Evolutionary conservation across 1,140 invertebrate species (phyloP).

Genomic region (Adoxophyes honmai): DNA sequence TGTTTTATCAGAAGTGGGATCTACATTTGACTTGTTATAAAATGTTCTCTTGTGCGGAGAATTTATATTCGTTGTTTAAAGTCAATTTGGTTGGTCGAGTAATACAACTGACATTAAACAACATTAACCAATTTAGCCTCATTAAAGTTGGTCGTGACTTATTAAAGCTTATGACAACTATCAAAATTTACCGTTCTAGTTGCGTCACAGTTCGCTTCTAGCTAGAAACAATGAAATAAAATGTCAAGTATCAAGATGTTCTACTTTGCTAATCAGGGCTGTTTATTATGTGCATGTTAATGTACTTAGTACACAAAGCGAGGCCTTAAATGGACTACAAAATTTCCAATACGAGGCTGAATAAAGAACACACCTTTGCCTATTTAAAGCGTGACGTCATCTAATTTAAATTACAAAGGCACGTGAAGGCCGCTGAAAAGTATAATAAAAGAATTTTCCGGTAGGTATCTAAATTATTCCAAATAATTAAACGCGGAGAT

Average conservation of each 20-base stretch:
- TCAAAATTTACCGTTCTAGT: neutral
- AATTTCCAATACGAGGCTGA: too few species aligned
- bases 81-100: neutral
- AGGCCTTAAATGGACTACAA: too few species aligned
- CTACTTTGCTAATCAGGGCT: too few species aligned
- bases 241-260: too few species aligned
- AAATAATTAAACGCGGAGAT: neutral
- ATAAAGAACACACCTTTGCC: conserved; percentile 10
- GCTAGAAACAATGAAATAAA: too few species aligned
- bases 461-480: neutral
- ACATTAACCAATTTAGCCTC: neutral
- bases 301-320: too few species aligned
- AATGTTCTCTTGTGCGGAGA: too few species aligned
- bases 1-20: too few species aligned
- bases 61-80: too few species aligned
- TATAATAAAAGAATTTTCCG: conserved; percentile 7
- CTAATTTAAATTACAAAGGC: neutral
- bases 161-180: neutral
- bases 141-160: conserved; percentile 1
- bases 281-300: too few species aligned
- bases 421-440: neutral
- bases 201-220: neutral
- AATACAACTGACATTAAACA: neutral
- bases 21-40: too few species aligned
- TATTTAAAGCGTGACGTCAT: conserved; percentile 2